A percentile compares a stretch with the other conserved stretches of the same genome.
These are phyloP conservation scores for Peromyscus melanophrys DNA, from an alignment of 2,797 vertebrate species.

Conservation along the genomic window DNA sequence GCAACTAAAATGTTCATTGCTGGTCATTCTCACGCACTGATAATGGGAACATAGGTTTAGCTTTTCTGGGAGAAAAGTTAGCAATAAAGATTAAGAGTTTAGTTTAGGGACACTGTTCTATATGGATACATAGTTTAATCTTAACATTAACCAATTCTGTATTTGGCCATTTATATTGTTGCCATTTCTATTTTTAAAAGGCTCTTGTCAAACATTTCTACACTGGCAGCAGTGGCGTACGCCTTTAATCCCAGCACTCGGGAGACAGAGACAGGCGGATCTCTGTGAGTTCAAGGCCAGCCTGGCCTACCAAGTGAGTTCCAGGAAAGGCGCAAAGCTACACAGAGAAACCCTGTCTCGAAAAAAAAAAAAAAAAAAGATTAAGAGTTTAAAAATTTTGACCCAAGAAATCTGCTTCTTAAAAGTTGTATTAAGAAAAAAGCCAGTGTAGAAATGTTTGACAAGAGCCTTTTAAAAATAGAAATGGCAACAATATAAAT, in stretches of 20 bases:
- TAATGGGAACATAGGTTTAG: slow-evolving; percentile 3
- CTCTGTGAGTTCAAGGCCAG: too few relatives aligned
- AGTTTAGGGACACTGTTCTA: background rate
- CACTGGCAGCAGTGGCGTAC: too few relatives aligned
- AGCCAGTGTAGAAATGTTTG: slow-evolving; percentile 12
- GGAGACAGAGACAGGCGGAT: too few relatives aligned
- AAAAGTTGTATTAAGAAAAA: slow-evolving; percentile 58
- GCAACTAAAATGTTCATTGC: slow-evolving; percentile 10
- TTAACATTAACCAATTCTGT: slow-evolving; percentile 46
- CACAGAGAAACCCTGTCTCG: too few relatives aligned
- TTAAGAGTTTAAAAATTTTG: background rate
- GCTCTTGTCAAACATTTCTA: slow-evolving; percentile 16
- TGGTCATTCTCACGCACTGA: background rate
- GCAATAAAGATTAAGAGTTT: slow-evolving; percentile 33
- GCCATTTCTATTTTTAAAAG: slow-evolving; percentile 3
- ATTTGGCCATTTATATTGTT: background rate
- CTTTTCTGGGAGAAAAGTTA: slow-evolving; percentile 1
- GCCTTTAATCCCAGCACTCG: too few relatives aligned
- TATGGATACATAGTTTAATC: background rate
- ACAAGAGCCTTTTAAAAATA: background rate
- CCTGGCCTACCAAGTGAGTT: too few relatives aligned
- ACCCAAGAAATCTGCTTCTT: slow-evolving; percentile 13
- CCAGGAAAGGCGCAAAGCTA: too few relatives aligned
- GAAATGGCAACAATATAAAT: background rate
- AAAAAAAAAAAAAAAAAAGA: too few relatives aligned